These are phyloP conservation scores for Willisornis vidua DNA, from an alignment of 2,113 vertebrate genomes.

Conservation along the genomic window DNA sequence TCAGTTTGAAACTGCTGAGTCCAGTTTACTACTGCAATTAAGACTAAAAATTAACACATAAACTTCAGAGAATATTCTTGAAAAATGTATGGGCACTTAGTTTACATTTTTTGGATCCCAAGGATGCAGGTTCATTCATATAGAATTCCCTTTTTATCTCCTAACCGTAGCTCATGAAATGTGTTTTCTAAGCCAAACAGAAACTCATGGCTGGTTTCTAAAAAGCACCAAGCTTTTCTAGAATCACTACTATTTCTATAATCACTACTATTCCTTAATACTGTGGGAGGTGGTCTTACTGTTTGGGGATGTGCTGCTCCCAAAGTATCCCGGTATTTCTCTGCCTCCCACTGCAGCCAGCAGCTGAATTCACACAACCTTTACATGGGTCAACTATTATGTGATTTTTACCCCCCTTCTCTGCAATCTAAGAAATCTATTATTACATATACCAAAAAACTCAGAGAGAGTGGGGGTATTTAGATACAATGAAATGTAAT, in stretches of 20 bases:
- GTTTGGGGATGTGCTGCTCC: not conserved
- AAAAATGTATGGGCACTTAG: not conserved
- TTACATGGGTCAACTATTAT: not conserved
- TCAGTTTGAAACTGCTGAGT: not conserved
- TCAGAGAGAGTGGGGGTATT: fast-evolving
- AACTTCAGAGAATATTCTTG: not conserved
- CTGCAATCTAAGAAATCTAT: not conserved
- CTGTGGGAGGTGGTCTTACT: not conserved
- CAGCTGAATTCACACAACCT: not conserved
- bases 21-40: not conserved
- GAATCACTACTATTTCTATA: not conserved
- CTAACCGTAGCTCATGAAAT: not conserved
- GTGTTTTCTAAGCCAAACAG: not conserved
- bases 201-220: not conserved
- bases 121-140: not conserved
- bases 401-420: not conserved
- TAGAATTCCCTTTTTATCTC: not conserved
- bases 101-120: not conserved
- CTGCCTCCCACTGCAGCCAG: not conserved
- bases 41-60: not conserved
- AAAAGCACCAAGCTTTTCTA: not conserved
- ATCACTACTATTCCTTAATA: not conserved
- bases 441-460: not conserved
- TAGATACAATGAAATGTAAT: not conserved
- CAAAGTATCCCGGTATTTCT: not conserved